Evolutionary conservation across 2,113 vertebrate species (phyloP).

Genomic region (Bambusicola thoracicus): DNA sequence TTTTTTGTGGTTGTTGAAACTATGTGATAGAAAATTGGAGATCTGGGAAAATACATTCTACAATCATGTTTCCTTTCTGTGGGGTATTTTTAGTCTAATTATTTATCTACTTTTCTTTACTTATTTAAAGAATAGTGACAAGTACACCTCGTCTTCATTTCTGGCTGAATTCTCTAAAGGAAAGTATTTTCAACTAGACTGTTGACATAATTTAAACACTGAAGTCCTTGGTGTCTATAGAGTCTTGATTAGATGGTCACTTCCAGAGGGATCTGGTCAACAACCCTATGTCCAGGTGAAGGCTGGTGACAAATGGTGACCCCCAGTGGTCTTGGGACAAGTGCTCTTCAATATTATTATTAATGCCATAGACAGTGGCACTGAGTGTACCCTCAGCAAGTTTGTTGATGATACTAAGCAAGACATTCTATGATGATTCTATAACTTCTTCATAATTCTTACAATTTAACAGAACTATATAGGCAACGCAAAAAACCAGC

Average conservation of each 20-base stretch:
- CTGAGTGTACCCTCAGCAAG: too few species aligned
- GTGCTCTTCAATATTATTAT: too few species aligned
- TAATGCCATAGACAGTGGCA: too few species aligned
- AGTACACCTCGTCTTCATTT: background rate
- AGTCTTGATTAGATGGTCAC: too few species aligned
- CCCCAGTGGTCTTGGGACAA: too few species aligned
- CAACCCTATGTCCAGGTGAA: too few species aligned
- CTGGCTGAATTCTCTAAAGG: background rate
- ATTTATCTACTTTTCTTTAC: background rate
- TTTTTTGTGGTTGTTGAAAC: background rate
- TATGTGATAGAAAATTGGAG: constrained; percentile 3
- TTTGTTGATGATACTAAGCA: too few species aligned
- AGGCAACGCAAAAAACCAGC: background rate
- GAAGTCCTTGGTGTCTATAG: too few species aligned
- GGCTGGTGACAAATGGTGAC: too few species aligned
- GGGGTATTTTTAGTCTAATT: background rate
- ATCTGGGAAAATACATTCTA: constrained; percentile 31
- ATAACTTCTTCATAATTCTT: background rate
- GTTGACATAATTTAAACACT: background rate
- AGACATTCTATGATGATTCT: too few species aligned
- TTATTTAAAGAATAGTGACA: background rate
- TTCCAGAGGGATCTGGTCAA: too few species aligned
- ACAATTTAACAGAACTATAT: background rate
- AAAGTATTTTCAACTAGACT: background rate
- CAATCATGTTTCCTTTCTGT: background rate